phyloP scores from a whole-genome alignment of 2,113 vertebrate genomes.

The Oncorhynchus tshawytscha region DNA sequence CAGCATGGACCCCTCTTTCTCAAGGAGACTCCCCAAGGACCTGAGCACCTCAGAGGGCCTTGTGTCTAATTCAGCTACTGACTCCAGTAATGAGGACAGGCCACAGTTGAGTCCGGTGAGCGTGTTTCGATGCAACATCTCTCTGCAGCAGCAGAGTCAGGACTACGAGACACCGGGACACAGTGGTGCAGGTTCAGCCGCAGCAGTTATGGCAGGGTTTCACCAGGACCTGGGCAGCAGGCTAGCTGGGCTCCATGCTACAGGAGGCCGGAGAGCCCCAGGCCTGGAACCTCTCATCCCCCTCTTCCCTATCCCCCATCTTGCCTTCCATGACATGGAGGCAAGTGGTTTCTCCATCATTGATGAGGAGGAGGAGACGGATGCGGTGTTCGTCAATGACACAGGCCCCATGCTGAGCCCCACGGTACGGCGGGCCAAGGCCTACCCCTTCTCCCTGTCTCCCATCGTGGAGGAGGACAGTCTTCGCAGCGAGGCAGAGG shows the following conservation, averaged over 20 bases:
- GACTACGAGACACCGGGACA: slow-evolving; percentile 8
- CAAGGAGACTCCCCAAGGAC: not conserved
- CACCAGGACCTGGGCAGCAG: slow-evolving; percentile 4
- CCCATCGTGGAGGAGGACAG: slow-evolving; percentile 57
- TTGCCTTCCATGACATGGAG: slow-evolving; percentile 23
- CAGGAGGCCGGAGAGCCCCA: not conserved
- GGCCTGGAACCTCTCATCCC: slow-evolving; percentile 2
- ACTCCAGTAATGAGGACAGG: slow-evolving; percentile 2
- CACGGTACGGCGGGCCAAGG: slow-evolving; percentile 26
- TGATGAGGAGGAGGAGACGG: slow-evolving; percentile 52
- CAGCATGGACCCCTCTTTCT: not conserved
- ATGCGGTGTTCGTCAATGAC: slow-evolving; percentile 52
- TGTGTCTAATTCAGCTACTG: not conserved
- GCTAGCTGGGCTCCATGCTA: not conserved
- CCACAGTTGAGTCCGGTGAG: slow-evolving; percentile 11
- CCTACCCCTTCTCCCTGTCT: slow-evolving; percentile 58
- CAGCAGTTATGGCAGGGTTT: not conserved
- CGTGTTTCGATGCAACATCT: slow-evolving; percentile 3
- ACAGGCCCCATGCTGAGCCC: slow-evolving; percentile 41
- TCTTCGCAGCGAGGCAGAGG: slow-evolving; percentile 22
- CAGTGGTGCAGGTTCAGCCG: not conserved
- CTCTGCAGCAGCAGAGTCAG: slow-evolving; percentile 10
- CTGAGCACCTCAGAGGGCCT: not conserved
- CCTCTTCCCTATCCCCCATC: slow-evolving; percentile 5
- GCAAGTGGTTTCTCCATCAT: slow-evolving; percentile 35